Percentiles rank a stretch among this genome's conserved stretches.
Conservation (phyloP, 2,113 vertebrate genomes). For the Microcebus lehilahytsara region DNA sequence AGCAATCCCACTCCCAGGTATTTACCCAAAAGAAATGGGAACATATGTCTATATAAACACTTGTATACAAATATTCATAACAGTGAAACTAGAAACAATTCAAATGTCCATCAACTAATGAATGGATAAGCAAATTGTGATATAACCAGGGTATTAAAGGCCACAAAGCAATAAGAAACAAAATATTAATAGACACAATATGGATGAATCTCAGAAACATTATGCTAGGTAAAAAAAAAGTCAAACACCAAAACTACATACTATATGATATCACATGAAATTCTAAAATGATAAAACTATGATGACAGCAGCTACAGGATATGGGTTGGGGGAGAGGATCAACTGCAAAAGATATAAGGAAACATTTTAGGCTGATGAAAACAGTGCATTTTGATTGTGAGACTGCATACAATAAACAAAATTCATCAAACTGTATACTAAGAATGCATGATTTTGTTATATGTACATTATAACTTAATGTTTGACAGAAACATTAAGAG, state of each 20-base stretch:
- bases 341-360: neutral
- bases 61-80: neutral
- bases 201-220: conserved; percentile 1
- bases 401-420: neutral
- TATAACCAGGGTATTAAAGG: neutral
- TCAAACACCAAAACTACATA: neutral
- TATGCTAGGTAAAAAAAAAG: neutral
- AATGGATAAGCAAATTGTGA: neutral
- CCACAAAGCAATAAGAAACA: neutral
- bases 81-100: neutral
- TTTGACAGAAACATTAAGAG: neutral
- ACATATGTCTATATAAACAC: neutral
- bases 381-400: neutral
- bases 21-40: neutral
- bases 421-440: conserved; percentile 4
- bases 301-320: neutral
- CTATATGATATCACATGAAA: neutral
- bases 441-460: neutral
- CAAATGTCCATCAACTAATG: neutral
- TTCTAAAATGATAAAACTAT: conserved; percentile 15
- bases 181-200: conserved; percentile 28
- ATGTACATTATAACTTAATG: neutral
- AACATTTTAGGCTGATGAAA: neutral
- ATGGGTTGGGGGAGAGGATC: neutral
- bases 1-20: neutral